Evolutionary conservation across 2,888 invertebrate species (phyloP).

Genomic region (Ditylenchus weischeri): DNA sequence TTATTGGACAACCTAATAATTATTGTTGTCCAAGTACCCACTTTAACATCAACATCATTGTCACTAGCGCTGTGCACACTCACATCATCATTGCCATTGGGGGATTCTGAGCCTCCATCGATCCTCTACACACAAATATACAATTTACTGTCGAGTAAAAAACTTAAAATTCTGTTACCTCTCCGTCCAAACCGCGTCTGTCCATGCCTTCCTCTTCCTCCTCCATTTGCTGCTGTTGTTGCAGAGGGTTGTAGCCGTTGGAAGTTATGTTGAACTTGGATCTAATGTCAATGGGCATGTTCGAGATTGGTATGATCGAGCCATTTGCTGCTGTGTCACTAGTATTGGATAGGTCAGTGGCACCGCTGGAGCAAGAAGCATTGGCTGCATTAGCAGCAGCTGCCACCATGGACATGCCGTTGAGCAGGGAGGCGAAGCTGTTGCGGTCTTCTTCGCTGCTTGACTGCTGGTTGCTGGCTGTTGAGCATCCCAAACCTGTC

Average conservation of each 20-base stretch:
- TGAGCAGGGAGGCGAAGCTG: slow-evolving; percentile 4
- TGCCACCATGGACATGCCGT: not conserved
- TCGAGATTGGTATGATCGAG: slow-evolving; percentile 28
- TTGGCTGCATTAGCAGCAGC: slow-evolving; percentile 77
- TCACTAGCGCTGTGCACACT: slow-evolving; percentile 49
- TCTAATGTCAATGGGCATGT: slow-evolving; percentile 32
- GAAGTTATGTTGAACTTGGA: slow-evolving; percentile 27
- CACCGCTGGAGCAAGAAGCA: slow-evolving; percentile 60
- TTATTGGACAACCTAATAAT: not conserved
- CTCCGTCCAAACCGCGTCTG: slow-evolving; percentile 5
- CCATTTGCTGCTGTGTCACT: slow-evolving; percentile 3
- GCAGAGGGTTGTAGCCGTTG: slow-evolving; percentile 25
- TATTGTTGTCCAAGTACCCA: not conserved
- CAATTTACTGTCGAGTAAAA: not conserved
- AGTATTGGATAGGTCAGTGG: slow-evolving; percentile 53
- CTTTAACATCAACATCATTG: slow-evolving; percentile 1
- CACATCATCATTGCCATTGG: slow-evolving; percentile 53
- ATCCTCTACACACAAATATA: slow-evolving; percentile 35
- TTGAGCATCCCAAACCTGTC: not conserved
- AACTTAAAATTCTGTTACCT: not conserved
- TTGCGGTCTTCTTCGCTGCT: slow-evolving; percentile 9
- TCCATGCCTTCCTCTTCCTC: not conserved
- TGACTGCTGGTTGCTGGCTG: not conserved
- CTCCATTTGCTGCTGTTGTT: no score
- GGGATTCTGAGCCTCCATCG: slow-evolving; percentile 54